Percentiles rank a stretch among this genome's conserved stretches.
phyloP scores from a whole-genome alignment of 2,888 invertebrate genomes.

The Leptinotarsa peninsularis region DNA sequence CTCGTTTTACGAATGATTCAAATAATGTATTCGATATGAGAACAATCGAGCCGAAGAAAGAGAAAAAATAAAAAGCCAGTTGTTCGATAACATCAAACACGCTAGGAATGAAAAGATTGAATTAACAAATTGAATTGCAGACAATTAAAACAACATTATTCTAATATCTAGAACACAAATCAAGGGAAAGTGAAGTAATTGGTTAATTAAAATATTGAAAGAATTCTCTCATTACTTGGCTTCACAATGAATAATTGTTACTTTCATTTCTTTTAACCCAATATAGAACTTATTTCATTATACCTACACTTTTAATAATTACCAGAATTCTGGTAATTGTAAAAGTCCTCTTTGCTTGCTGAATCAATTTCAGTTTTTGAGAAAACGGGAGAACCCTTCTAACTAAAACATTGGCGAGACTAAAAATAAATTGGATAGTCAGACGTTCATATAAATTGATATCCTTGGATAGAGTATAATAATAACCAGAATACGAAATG shows the following conservation, averaged over 20 bases:
- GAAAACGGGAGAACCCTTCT: no score
- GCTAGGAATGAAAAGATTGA: not conserved
- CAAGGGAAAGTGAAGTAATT: conserved; percentile 24
- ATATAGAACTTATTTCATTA: not conserved
- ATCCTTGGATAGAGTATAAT: no score
- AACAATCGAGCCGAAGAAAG: not conserved
- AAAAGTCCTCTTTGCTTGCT: no score
- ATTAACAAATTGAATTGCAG: conserved; percentile 18
- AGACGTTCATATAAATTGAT: no score
- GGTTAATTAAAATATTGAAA: conserved; percentile 21
- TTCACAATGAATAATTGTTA: conserved; percentile 15
- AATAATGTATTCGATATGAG: not conserved
- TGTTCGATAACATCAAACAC: conserved; percentile 8
- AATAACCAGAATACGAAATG: no score
- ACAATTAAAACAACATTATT: conserved; percentile 18
- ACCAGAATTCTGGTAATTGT: no score
- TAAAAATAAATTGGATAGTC: no score
- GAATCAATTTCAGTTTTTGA: no score
- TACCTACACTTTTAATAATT: not conserved
- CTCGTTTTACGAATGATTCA: not conserved
- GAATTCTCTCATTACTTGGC: conserved; percentile 20
- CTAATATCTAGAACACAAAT: conserved; percentile 18
- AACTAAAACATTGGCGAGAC: no score
- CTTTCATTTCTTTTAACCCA: conserved; percentile 19
- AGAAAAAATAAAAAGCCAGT: not conserved